A percentile compares a stretch with the other conserved stretches of the same genome.
Conservation (phyloP, 2,113 vertebrate genomes). For the Centrocercus urophasianus region DNA sequence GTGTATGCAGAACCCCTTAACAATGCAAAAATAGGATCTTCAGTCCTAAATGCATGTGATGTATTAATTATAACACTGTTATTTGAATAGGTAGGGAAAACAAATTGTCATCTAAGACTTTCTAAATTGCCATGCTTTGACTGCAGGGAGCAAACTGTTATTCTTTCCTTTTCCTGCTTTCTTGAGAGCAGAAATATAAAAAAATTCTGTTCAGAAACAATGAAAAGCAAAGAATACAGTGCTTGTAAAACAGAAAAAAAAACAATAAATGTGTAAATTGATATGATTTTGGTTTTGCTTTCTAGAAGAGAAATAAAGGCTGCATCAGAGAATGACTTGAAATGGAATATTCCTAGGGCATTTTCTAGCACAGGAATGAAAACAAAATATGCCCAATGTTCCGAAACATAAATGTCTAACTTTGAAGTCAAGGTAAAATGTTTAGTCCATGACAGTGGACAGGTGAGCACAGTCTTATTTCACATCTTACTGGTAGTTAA, state of each 20-base stretch:
- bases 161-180: conserved; percentile 26
- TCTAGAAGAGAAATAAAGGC: neutral
- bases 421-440: neutral
- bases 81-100: neutral
- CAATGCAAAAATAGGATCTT: neutral
- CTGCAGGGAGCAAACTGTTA: neutral
- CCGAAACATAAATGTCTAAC: neutral
- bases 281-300: neutral
- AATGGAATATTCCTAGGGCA: neutral
- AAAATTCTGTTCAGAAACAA: neutral
- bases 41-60: neutral
- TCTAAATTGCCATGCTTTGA: neutral
- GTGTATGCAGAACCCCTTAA: neutral
- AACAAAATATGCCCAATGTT: neutral
- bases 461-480: neutral
- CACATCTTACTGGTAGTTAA: no score
- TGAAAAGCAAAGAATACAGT: neutral
- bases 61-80: neutral
- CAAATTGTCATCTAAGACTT: neutral
- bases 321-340: neutral
- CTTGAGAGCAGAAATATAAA: neutral
- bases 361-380: neutral
- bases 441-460: neutral
- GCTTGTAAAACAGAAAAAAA: neutral
- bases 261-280: conserved; percentile 1